Percentiles rank a stretch among this genome's conserved stretches.
phyloP scores from a whole-genome alignment of 2,888 invertebrate species.

The Caenorhabditis japonica region DNA sequence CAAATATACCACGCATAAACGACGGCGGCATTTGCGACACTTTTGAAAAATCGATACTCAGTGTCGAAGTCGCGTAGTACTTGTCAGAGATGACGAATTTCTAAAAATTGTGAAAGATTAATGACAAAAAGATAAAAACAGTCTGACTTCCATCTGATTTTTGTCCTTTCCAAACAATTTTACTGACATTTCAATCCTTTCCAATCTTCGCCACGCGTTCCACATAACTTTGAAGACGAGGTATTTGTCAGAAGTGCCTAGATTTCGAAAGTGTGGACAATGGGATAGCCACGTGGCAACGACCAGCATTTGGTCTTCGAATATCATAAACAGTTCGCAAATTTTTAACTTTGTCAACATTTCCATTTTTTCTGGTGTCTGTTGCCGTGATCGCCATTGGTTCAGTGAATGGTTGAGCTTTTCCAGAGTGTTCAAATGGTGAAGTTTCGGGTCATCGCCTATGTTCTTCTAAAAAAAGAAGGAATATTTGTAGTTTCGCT shows the following conservation, averaged over 20 bases:
- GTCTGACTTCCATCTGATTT: too few relatives aligned
- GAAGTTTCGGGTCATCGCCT: constrained; percentile 14
- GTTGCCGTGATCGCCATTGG: constrained; percentile 31
- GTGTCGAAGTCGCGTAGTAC: constrained; percentile 3
- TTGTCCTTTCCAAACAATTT: constrained; percentile 40
- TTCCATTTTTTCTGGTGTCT: constrained; percentile 29
- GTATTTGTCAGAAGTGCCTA: constrained; percentile 39
- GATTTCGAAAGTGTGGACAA: constrained; percentile 37
- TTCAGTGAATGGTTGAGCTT: constrained; percentile 14
- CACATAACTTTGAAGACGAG: constrained; percentile 54
- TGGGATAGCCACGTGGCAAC: constrained; percentile 57
- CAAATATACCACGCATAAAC: constrained; percentile 32
- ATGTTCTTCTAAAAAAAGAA: constrained; percentile 24
- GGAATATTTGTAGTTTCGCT: not conserved
- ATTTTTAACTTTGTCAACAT: constrained; percentile 15
- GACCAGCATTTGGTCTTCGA: constrained; percentile 46
- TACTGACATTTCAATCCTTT: constrained; percentile 51
- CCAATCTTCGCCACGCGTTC: constrained; percentile 54
- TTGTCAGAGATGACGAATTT: constrained; percentile 30
- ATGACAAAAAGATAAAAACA: not conserved
- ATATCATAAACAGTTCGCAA: constrained; percentile 19
- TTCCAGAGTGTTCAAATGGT: constrained; percentile 28
- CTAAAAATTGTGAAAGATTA: constrained; percentile 8
- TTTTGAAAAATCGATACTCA: constrained; percentile 48
- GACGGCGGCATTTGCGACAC: constrained; percentile 36